Evolutionary conservation across 2,888 invertebrate genomes (phyloP), one percentile per base, ranked within the genome.

Genomic region (Stenoptilia bipunctidactyla): DNA sequence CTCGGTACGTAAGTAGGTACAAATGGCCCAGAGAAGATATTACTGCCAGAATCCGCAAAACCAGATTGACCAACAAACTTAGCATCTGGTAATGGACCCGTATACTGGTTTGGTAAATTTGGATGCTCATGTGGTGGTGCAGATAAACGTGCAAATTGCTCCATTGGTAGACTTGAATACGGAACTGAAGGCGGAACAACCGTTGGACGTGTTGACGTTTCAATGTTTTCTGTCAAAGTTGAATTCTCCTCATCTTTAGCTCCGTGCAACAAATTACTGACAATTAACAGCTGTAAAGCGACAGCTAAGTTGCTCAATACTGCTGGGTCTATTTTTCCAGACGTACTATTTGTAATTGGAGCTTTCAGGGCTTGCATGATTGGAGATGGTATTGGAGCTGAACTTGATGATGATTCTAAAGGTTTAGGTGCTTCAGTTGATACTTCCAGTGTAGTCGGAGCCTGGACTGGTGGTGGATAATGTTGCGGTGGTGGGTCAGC

Each of bases 221-320:
- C 34, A 6, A 27, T 2, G 13, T 34, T 37, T 15, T 40, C 8
- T 42, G 47, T 40, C 12, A 40, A 8, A 2, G 40, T 15, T 51
- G 44, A 13, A 51, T 45, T 1, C 12, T 15, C 35, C 14, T 14
- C 39, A 15, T 35, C 27, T 36, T 40, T 36, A 1, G 69, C 64
- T 6, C 56, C 45, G 20, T 66, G 70, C 5, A 79, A 44, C 10
- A 80, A 59, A 43, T 77, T 79, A 25, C 62, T 76, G 0, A 80
- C 56, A 5, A 79, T 66, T 1, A 80, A 41, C 5, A 80, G 41
- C 27, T 79, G 79, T 36, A 80, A 49, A 0, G 79, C 76, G 27
- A 79, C 66, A 1, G 79, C 80, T 45, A 80, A 49, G 45, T 79
- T 80, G 34, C 79, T 80, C 0, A 80, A 42, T 0, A 77, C 56